A percentile compares a stretch with the other conserved stretches of the same genome.
Conservation (phyloP, 2,888 invertebrate species). For the Leptinotarsa tumamoca region DNA sequence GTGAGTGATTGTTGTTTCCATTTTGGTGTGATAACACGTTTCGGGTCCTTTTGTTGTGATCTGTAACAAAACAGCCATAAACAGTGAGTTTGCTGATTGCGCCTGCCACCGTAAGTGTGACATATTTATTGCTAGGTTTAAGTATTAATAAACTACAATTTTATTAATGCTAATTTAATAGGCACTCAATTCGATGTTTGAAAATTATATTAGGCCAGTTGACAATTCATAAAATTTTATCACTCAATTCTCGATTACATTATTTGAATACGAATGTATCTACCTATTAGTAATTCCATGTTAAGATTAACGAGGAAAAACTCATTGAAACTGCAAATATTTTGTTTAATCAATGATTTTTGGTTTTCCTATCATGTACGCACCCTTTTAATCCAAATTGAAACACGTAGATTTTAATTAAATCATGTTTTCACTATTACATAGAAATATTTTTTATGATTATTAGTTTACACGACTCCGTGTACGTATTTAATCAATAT, state of each 20-base stretch:
- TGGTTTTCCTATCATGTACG: no score
- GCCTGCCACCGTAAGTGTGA: constrained; percentile 46
- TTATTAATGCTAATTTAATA: constrained; percentile 45
- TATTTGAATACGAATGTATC: not conserved
- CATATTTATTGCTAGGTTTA: constrained; percentile 44
- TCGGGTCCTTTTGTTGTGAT: constrained; percentile 53
- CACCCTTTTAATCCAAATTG: not conserved
- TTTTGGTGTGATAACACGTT: constrained; percentile 54
- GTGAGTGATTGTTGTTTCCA: constrained; percentile 57
- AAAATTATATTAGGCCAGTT: not conserved
- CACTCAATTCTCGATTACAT: not conserved
- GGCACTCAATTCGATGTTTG: constrained; percentile 36
- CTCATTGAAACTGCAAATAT: no score
- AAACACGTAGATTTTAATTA: not conserved
- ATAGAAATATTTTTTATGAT: no score
- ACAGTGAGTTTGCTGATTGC: constrained; percentile 32
- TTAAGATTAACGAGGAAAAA: no score
- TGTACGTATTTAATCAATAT: no score
- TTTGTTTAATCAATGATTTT: no score
- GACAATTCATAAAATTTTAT: constrained; percentile 29
- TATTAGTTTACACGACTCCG: no score
- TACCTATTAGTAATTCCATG: not conserved
- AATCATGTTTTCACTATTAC: no score
- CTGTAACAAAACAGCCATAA: constrained; percentile 26
- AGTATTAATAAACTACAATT: constrained; percentile 43